A percentile compares a stretch with the other conserved stretches of the same genome.
phyloP scores from a whole-genome alignment of 2,797 vertebrate genomes.

The Lates japonicus region DNA sequence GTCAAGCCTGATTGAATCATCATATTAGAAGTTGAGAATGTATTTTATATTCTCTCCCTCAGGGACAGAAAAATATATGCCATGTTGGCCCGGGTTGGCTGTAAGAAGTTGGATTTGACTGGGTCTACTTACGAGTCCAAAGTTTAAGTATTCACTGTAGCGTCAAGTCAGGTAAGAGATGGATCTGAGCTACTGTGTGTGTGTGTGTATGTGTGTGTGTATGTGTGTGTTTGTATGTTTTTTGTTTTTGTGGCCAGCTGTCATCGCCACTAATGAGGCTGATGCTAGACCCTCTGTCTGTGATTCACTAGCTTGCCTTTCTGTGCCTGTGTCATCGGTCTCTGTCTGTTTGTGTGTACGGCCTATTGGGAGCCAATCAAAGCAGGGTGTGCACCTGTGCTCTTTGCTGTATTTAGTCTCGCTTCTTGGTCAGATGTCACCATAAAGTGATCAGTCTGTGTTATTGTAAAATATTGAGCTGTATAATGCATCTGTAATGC shows the following conservation, averaged over 20 bases:
- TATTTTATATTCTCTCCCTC: not conserved
- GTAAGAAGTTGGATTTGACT: conserved; percentile 98
- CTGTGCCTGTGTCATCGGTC: conserved; percentile 20
- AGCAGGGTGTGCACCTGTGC: conserved; percentile 76
- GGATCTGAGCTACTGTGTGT: conserved; percentile 13
- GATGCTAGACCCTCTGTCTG: conserved; percentile 47
- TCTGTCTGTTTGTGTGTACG: conserved; percentile 49
- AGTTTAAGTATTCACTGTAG: conserved; percentile 98
- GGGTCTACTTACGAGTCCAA: conserved; percentile 99
- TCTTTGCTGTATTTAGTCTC: conserved; percentile 45
- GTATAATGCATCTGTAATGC: not conserved
- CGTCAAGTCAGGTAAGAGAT: conserved; percentile 94
- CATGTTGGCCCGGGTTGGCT: conserved; percentile 96
- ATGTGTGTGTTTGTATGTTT: conserved; percentile 27
- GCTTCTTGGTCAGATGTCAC: conserved; percentile 16
- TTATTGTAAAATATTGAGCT: conserved; percentile 3
- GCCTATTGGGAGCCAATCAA: conserved; percentile 83
- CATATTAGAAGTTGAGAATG: not conserved
- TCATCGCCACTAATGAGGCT: conserved; percentile 65
- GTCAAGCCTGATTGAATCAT: not conserved
- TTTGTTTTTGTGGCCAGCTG: conserved; percentile 44
- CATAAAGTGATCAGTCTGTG: conserved; percentile 3
- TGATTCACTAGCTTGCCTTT: conserved; percentile 41
- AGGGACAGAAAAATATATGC: conserved; percentile 93
- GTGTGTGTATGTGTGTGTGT: conserved; percentile 23